Base-by-base conservation (phyloP, 2,888 invertebrate species). In the Cabera pusaria region DNA sequence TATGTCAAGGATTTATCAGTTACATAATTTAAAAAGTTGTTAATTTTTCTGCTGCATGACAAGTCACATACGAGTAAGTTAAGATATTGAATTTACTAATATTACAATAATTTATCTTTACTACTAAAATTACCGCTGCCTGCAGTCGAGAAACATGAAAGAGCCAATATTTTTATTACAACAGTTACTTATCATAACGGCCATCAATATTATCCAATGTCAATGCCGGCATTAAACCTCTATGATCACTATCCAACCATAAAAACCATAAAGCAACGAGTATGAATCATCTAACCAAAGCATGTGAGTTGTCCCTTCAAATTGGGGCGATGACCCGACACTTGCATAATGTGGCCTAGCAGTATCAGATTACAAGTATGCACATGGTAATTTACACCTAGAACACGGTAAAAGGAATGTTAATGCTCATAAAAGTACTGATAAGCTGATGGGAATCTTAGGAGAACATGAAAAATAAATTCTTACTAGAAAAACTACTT, bases 311-410 rank as follows among this genome's bases (percentile, higher is more conserved):
- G 59, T 64, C 59, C 54, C 58, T 49, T 68, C 65, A 54, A 80
- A 81, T 73, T 79, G 59, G 79, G 78, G 49, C 80, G 58, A 60
- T 65, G 80, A 80, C 78, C 80, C 58, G 63, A 42, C 59, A 49
- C 63, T 80, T 80, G 63, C 77, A 71, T 75, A 76, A 77, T 65
- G 53, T 55, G 49, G 51, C 45, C 58, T 55, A 61, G 52, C 50
- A 43, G 56, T 64, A 64, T 67, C 51, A 59, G 59, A 67, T 72
- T 61, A 67, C 59, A 41, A 44, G 39, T 42, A 47, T 56, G 48
- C 41, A 35, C 33, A 45, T 49, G 40, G 47, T 52, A 49, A 51
- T 53, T 47, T 53, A 59, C 55, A 55, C 54, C 56, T 54, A 36
- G 42, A 42, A 37, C 32, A 32, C 35, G 31, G 26, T 20, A 35